These are phyloP conservation scores for Artemisiospiza belli DNA, from an alignment of 2,113 vertebrate species.

Conservation along the genomic window DNA sequence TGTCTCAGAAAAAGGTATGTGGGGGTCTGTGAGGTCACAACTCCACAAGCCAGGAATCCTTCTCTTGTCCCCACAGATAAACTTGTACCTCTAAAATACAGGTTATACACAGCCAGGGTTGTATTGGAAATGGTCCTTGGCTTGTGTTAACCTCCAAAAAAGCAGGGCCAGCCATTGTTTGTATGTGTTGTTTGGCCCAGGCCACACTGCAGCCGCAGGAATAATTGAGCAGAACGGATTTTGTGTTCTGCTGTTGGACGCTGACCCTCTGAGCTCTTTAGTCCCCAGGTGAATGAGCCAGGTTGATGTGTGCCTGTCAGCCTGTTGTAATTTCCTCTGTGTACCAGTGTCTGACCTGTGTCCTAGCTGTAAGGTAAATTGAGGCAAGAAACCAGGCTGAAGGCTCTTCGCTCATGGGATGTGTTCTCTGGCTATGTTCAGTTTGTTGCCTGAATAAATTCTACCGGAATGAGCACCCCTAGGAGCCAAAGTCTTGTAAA, in stretches of 20 bases:
- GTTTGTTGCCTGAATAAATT: neutral
- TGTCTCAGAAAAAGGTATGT: neutral
- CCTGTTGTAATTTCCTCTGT: neutral
- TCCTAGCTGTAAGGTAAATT: neutral
- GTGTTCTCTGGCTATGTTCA: neutral
- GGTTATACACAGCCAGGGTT: neutral
- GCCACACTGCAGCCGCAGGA: neutral
- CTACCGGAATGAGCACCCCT: neutral
- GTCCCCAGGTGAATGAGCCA: neutral
- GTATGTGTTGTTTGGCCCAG: slow-evolving; percentile 22
- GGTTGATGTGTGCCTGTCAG: neutral
- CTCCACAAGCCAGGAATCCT: slow-evolving; percentile 16
- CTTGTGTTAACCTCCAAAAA: slow-evolving; percentile 31
- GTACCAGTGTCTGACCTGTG: neutral
- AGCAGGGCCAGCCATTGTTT: slow-evolving; percentile 29
- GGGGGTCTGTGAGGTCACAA: neutral
- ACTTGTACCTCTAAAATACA: slow-evolving; percentile 22
- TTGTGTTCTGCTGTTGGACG: neutral
- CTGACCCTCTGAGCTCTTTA: neutral
- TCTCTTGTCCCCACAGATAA: slow-evolving; percentile 46
- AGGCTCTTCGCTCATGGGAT: neutral
- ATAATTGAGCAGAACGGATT: neutral
- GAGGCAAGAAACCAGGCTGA: neutral
- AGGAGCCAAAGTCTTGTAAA: slow-evolving; percentile 29
- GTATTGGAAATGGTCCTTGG: slow-evolving; percentile 47